Conservation (phyloP, 2,113 vertebrate genomes). For the Callopanchax toddi region DNA sequence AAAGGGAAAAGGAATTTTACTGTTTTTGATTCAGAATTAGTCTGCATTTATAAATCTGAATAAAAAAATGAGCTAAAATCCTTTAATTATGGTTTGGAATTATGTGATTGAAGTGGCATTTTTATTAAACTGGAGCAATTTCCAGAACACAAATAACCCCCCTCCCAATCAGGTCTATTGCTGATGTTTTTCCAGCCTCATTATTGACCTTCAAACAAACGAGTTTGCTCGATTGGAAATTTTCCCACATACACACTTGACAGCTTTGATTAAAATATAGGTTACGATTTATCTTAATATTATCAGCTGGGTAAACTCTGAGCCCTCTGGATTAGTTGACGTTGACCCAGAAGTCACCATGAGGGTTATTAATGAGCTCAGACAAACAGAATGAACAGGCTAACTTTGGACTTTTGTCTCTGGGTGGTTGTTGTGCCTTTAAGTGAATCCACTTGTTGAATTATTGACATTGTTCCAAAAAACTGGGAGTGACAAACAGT, state of each 20-base stretch:
- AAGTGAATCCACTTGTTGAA: background rate
- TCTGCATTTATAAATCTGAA: too few relatives aligned
- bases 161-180: too few relatives aligned
- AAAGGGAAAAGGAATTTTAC: too few relatives aligned
- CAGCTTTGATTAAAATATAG: conserved; percentile 6
- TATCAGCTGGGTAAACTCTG: conserved; percentile 34
- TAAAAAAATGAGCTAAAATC: too few relatives aligned
- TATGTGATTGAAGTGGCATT: too few relatives aligned
- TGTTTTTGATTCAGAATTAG: too few relatives aligned
- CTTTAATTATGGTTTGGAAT: too few relatives aligned
- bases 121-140: too few relatives aligned
- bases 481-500: background rate
- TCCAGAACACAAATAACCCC: too few relatives aligned
- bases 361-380: conserved; percentile 44
- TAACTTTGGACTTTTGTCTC: conserved; percentile 11
- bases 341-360: conserved; percentile 26
- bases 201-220: conserved; percentile 40
- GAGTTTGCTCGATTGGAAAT: conserved; percentile 4
- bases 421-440: background rate
- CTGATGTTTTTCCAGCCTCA: conserved; percentile 6
- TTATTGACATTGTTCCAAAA: conserved; percentile 3
- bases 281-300: conserved; percentile 34
- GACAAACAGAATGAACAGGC: conserved; percentile 2
- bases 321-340: conserved; percentile 33
- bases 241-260: too few relatives aligned